A percentile compares a stretch with the other conserved stretches of the same genome.
Conservation (phyloP, 1,140 invertebrate genomes). For the Meteorus sp. region DNA sequence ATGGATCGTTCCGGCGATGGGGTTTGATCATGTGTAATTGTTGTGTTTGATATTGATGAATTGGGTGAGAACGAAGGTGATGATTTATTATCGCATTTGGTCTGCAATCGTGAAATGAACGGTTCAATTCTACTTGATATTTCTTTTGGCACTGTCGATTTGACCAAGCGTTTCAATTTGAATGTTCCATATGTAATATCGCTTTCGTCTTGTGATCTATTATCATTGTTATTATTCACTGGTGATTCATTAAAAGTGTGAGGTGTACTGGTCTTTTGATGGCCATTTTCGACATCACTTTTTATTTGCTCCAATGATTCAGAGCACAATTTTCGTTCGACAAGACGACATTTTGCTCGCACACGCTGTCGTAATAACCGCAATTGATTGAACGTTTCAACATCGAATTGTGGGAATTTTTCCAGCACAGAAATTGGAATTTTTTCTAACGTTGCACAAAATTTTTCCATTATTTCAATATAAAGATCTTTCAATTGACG, state of each 20-base stretch:
- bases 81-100: no score
- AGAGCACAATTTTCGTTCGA: conserved; percentile 35
- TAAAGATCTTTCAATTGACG: conserved; percentile 40
- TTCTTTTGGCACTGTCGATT: no score
- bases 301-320: not conserved
- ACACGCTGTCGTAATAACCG: conserved; percentile 45
- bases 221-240: not conserved
- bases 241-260: not conserved
- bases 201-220: no score
- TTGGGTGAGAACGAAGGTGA: no score
- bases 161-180: no score
- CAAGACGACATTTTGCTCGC: conserved; percentile 42
- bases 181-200: no score
- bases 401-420: conserved; percentile 47
- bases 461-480: conserved; percentile 46
- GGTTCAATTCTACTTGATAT: no score
- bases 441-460: conserved; percentile 35
- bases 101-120: no score
- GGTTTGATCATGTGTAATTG: no score
- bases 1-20: no score
- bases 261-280: not conserved
- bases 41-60: no score
- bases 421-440: conserved; percentile 46
- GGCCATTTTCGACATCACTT: not conserved
- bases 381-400: conserved; percentile 35